Evolutionary conservation across 37 sponge, comb jelly and placozoan species (phyloP).

Genomic region (Petrosia ficiformis): DNA sequence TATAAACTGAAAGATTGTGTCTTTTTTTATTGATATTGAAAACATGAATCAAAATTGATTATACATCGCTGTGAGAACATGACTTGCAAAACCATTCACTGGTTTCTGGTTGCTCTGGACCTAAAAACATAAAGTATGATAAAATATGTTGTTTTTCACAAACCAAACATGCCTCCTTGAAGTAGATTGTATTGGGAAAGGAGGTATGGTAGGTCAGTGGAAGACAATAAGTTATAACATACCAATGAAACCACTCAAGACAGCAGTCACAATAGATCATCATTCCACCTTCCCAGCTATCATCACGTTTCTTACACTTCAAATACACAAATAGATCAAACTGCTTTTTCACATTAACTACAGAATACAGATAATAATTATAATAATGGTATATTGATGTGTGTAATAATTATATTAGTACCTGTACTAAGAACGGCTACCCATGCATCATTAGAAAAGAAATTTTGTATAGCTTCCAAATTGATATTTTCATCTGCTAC

Average conservation of each 20-base stretch:
- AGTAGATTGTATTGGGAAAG: too few species aligned
- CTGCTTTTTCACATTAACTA: neutral
- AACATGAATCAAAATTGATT: neutral
- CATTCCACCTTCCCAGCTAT: neutral
- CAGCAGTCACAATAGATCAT: neutral
- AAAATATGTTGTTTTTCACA: neutral
- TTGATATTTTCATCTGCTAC: neutral
- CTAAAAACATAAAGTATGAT: neutral
- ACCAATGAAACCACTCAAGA: neutral
- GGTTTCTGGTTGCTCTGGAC: constrained; percentile 1
- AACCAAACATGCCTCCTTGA: too few species aligned
- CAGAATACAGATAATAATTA: neutral
- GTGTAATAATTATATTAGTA: neutral
- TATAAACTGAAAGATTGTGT: too few species aligned
- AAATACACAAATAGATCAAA: neutral
- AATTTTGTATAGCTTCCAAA: neutral
- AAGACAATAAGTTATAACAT: neutral
- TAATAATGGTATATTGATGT: too few species aligned
- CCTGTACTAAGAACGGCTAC: neutral
- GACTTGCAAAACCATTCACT: neutral
- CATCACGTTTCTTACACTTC: neutral
- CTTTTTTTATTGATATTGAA: neutral
- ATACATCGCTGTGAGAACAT: neutral
- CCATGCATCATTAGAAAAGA: neutral
- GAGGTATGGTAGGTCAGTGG: too few species aligned